A percentile compares a stretch with the other conserved stretches of the same genome.
These are phyloP conservation scores for Conger conger DNA, from an alignment of 2,113 vertebrate genomes.

Conservation along the genomic window DNA sequence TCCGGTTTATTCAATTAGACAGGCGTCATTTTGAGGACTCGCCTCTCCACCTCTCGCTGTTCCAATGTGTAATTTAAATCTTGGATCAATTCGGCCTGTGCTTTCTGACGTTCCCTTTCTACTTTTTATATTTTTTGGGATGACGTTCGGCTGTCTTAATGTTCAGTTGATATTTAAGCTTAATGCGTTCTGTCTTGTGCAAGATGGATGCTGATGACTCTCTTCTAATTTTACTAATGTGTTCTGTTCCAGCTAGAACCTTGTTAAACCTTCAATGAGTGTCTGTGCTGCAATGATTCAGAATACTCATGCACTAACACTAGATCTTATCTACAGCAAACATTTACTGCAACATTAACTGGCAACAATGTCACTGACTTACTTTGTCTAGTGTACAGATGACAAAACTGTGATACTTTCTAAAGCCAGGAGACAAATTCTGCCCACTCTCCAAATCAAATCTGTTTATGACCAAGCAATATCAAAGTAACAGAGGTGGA, in stretches of 20 bases:
- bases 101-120: slow-evolving; percentile 28
- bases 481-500: background rate
- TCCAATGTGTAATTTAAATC: slow-evolving; percentile 50
- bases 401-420: background rate
- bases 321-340: background rate
- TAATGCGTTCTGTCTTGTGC: slow-evolving; percentile 19
- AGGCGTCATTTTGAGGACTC: slow-evolving; percentile 63
- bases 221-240: background rate
- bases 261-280: background rate
- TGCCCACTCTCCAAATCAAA: background rate
- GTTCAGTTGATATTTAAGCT: slow-evolving; percentile 19
- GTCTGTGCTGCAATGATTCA: background rate
- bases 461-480: background rate
- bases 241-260: background rate
- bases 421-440: background rate
- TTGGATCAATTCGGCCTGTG: slow-evolving; percentile 44
- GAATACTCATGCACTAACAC: background rate
- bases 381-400: background rate
- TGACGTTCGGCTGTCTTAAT: slow-evolving; percentile 13
- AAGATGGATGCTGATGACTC: background rate
- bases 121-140: background rate
- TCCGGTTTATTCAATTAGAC: slow-evolving; percentile 73
- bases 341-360: background rate
- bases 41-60: slow-evolving; percentile 37
- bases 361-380: background rate